phyloP scores from a whole-genome alignment of 1,140 invertebrate genomes.

The Zaprionus taronus region DNA sequence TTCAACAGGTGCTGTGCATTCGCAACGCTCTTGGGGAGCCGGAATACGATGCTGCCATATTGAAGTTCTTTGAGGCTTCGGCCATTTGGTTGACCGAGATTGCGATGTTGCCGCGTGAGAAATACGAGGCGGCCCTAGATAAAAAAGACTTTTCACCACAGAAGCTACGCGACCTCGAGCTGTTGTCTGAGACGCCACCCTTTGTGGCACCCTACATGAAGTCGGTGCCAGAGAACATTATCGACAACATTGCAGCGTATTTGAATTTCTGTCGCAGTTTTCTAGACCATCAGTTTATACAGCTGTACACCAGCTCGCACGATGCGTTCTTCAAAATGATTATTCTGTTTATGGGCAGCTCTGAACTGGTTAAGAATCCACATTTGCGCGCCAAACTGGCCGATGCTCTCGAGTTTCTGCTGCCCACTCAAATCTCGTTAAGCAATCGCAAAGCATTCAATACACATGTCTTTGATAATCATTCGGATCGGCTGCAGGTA shows the following conservation, averaged over 20 bases:
- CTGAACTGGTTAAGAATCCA: conserved; percentile 94
- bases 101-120: conserved; percentile 84
- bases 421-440: conserved; percentile 88
- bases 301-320: conserved; percentile 84
- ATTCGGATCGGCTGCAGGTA: conserved; percentile 90
- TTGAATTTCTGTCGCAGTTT: conserved; percentile 90
- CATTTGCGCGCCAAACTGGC: conserved; percentile 95
- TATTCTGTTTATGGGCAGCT: conserved; percentile 90
- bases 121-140: conserved; percentile 49
- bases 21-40: conserved; percentile 75
- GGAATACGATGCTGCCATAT: conserved; percentile 73
- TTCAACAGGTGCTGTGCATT: conserved; percentile 82
- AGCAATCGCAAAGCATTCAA: conserved; percentile 88
- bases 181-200: conserved; percentile 62
- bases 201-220: conserved; percentile 74
- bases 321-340: conserved; percentile 90
- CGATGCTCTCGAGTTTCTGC: conserved; percentile 93
- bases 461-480: conserved; percentile 90
- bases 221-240: conserved; percentile 95
- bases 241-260: conserved; percentile 94
- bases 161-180: conserved; percentile 50
- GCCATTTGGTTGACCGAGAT: conserved; percentile 94
- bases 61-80: conserved; percentile 92
- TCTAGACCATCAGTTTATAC: conserved; percentile 86
- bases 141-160: conserved; percentile 75